phyloP scores from a whole-genome alignment of 2,888 invertebrate genomes.

The Eutolmus rufibarbis region DNA sequence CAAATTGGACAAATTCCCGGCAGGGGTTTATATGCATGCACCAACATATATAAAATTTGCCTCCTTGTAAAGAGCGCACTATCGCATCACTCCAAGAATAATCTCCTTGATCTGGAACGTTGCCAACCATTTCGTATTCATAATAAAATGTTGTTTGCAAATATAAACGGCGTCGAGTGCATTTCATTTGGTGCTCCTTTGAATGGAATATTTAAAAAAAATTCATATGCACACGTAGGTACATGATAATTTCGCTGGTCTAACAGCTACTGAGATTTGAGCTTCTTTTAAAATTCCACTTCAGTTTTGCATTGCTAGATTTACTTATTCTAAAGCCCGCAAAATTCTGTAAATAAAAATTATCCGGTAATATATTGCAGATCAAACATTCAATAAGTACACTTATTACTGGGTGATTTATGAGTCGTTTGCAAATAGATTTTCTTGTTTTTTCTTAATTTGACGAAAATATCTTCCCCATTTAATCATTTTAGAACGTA shows the following conservation, averaged over 20 bases:
- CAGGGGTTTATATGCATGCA: neutral
- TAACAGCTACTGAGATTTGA: neutral
- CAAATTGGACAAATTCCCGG: neutral
- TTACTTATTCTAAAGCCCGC: neutral
- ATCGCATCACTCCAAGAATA: neutral
- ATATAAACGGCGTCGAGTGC: conserved; percentile 29
- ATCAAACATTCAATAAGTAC: neutral
- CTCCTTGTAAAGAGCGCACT: neutral
- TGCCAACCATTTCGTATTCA: conserved; percentile 47
- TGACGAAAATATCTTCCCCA: no score
- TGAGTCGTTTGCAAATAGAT: neutral
- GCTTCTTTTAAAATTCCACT: neutral
- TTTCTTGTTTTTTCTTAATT: neutral
- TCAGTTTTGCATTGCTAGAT: neutral
- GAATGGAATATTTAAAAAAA: conserved; percentile 48
- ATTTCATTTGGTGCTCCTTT: conserved; percentile 14
- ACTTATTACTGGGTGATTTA: neutral
- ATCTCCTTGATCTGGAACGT: conserved; percentile 42
- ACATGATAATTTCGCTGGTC: conserved; percentile 48
- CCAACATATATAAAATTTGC: neutral
- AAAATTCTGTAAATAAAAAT: neutral
- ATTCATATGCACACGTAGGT: conserved; percentile 48
- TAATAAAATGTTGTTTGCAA: conserved; percentile 47
- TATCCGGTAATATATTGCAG: neutral
- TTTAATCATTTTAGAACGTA: no score